Percentiles rank a stretch among this genome's conserved stretches.
These are phyloP conservation scores for Chrysolina oricalcia DNA, from an alignment of 2,888 invertebrate species.

Conservation along the genomic window DNA sequence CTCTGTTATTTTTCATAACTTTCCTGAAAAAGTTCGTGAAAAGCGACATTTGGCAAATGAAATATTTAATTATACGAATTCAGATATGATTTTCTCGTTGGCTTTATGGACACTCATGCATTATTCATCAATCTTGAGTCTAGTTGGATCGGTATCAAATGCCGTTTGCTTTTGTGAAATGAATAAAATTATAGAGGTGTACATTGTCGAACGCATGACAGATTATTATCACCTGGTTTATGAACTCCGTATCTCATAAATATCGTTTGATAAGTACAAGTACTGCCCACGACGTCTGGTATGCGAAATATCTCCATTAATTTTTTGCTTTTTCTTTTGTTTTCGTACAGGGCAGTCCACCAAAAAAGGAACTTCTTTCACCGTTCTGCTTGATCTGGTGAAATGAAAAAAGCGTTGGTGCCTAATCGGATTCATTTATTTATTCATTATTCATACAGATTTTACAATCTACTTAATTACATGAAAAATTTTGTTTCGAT, in stretches of 20 bases:
- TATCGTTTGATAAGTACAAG: not conserved
- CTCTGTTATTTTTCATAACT: constrained; percentile 6
- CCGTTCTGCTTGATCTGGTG: no score
- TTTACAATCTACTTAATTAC: no score
- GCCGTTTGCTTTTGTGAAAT: constrained; percentile 37
- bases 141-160: constrained; percentile 34
- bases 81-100: constrained; percentile 35
- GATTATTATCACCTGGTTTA: constrained; percentile 38
- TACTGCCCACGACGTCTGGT: not conserved
- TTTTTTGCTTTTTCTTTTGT: not conserved
- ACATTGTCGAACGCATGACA: constrained; percentile 41
- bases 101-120: constrained; percentile 35
- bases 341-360: not conserved
- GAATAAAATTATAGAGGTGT: constrained; percentile 34
- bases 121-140: constrained; percentile 38
- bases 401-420: no score
- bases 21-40: constrained; percentile 28
- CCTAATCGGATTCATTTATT: no score
- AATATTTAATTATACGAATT: constrained; percentile 34
- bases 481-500: no score
- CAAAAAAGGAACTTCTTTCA: no score
- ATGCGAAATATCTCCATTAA: constrained; percentile 2
- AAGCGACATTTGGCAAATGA: constrained; percentile 32
- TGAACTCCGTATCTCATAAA: constrained; percentile 23
- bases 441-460: no score